Percentiles rank a stretch among this genome's conserved stretches.
These are phyloP conservation scores for Zaprionus bogoriensis DNA, from an alignment of 2,888 invertebrate species.

Conservation along the genomic window DNA sequence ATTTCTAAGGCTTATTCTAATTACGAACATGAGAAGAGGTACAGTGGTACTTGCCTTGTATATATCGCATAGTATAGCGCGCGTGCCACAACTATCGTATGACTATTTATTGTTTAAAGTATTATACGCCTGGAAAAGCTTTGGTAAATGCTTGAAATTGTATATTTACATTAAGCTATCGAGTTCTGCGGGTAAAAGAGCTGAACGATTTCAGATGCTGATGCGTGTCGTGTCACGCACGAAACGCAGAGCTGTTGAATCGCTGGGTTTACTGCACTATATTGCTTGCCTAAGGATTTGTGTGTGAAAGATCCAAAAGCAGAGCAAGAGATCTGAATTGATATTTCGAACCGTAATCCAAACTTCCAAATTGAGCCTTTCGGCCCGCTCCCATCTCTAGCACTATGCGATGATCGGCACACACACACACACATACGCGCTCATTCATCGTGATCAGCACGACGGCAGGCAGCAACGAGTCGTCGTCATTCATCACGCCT, in stretches of 20 bases:
- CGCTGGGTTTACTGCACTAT: too few species aligned
- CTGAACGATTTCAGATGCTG: too few species aligned
- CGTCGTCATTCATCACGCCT: not conserved
- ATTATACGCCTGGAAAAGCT: not conserved
- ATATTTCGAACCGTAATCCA: too few species aligned
- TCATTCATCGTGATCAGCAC: not conserved
- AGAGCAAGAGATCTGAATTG: too few species aligned
- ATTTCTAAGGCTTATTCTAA: not conserved
- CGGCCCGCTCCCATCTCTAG: not conserved
- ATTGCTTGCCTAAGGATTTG: too few species aligned
- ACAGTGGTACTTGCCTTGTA: not conserved
- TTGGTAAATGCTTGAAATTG: not conserved
- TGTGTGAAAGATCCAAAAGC: too few species aligned
- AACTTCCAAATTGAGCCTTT: not conserved
- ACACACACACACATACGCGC: too few species aligned
- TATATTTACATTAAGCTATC: too few species aligned
- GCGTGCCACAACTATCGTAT: too few species aligned
- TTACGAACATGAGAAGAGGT: not conserved
- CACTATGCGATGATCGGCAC: not conserved
- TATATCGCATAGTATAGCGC: not conserved
- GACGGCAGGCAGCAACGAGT: slow-evolving; percentile 1
- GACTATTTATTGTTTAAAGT: not conserved
- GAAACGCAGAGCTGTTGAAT: too few species aligned
- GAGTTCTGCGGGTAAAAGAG: too few species aligned
- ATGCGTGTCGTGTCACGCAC: not conserved